Percentiles rank a stretch among this genome's conserved stretches.
Conservation (phyloP, 2,888 invertebrate genomes). For the Rhingia rostrata region DNA sequence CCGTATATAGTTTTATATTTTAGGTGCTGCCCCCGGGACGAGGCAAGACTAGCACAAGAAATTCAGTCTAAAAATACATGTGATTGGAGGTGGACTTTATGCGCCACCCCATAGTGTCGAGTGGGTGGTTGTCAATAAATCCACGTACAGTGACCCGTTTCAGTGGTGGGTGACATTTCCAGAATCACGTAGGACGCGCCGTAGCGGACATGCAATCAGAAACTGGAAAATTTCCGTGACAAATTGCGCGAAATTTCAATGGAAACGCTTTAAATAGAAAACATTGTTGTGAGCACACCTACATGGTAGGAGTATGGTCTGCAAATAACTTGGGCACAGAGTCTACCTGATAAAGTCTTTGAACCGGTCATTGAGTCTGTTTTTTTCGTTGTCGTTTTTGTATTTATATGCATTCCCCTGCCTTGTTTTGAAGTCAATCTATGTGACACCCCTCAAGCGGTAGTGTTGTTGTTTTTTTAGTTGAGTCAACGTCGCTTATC, state of each 20-base stretch:
- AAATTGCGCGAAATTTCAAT: constrained; percentile 23
- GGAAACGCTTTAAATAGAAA: constrained; percentile 17
- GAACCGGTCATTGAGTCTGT: not conserved
- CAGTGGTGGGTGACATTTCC: constrained; percentile 27
- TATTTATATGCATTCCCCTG: too few species aligned
- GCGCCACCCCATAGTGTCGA: not conserved
- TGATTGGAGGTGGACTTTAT: not conserved
- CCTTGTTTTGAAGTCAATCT: constrained; percentile 1
- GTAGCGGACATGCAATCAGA: constrained; percentile 7
- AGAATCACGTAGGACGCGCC: constrained; percentile 18
- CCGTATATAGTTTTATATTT: not conserved
- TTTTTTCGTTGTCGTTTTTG: not conserved
- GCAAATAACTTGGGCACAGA: too few species aligned
- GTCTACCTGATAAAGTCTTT: constrained; percentile 1
- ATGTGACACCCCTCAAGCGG: not conserved
- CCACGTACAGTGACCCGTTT: not conserved
- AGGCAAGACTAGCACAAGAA: not conserved
- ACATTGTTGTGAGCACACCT: not conserved
- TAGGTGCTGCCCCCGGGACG: constrained; percentile 5
- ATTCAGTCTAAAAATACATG: constrained; percentile 7
- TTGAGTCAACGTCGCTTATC: not conserved
- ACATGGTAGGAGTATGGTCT: not conserved
- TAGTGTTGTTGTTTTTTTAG: not conserved
- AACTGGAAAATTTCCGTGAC: constrained; percentile 27
- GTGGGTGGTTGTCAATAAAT: not conserved